Conservation (phyloP, 2,113 vertebrate species). For the Fregata magnificens region DNA sequence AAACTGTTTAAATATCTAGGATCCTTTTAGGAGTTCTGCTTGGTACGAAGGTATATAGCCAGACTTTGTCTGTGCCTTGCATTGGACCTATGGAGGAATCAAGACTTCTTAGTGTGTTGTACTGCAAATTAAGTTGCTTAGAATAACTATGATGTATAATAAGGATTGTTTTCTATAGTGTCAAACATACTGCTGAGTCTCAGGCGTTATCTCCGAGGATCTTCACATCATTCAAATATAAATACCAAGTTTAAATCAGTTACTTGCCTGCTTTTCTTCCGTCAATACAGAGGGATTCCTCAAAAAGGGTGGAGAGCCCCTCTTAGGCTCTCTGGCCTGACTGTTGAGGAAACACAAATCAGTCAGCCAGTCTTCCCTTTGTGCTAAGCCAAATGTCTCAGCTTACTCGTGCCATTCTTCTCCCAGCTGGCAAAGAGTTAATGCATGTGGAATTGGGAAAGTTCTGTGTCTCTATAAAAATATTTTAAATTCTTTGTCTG, state of each 20-base stretch:
- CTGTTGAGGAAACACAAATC: neutral
- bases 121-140: neutral
- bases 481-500: neutral
- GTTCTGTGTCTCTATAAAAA: neutral
- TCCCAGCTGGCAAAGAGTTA: neutral
- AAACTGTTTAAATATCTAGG: neutral
- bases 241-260: neutral
- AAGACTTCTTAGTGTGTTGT: neutral
- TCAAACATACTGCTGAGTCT: neutral
- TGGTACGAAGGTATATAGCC: neutral
- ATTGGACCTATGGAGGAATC: rapidly evolving
- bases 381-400: neutral
- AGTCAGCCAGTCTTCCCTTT: neutral
- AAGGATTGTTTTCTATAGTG: neutral
- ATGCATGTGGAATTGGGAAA: neutral
- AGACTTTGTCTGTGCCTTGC: neutral
- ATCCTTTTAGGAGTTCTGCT: neutral
- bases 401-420: neutral
- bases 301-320: neutral
- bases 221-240: neutral
- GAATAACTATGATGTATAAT: neutral
- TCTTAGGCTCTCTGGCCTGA: neutral
- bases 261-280: neutral
- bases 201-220: neutral
- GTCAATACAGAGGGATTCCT: neutral